Conservation (phyloP, 30 jellyfish, hydroid and myxozoan species). For the Turritopsis rubra region DNA sequence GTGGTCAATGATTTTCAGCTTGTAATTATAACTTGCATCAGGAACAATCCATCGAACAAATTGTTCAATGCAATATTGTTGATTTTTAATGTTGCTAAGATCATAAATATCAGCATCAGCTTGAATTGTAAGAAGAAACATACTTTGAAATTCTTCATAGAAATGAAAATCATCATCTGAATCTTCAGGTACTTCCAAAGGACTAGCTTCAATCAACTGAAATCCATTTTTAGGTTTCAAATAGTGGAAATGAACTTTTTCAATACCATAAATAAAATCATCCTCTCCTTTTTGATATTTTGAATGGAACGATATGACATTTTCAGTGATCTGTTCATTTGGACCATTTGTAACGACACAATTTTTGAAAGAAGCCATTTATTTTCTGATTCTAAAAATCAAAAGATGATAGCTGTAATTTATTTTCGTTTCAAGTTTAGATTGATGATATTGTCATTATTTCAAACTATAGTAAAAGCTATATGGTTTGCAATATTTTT, state of each 20-base stretch:
- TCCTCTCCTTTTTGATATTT: not conserved
- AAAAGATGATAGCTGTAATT: not conserved
- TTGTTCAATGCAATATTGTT: not conserved
- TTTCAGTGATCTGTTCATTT: not conserved
- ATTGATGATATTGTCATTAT: not conserved
- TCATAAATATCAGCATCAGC: not conserved
- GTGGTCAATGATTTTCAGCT: slow-evolving; percentile 28
- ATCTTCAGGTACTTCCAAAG: not conserved
- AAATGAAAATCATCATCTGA: not conserved
- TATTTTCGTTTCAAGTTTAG: not conserved
- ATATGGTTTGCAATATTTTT: too few species aligned
- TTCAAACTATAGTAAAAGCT: not conserved
- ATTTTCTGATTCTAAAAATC: too few species aligned
- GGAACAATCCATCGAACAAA: not conserved
- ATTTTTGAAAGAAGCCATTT: not conserved
- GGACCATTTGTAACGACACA: not conserved
- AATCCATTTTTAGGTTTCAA: not conserved
- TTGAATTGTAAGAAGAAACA: not conserved
- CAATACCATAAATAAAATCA: not conserved
- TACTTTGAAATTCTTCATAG: not conserved
- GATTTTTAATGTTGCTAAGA: not conserved
- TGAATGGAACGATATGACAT: not conserved
- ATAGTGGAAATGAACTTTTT: not conserved
- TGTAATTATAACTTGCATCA: not conserved
- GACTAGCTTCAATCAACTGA: not conserved